These are phyloP conservation scores for Suricata suricatta DNA, from an alignment of 2,113 vertebrate genomes.

Conservation along the genomic window DNA sequence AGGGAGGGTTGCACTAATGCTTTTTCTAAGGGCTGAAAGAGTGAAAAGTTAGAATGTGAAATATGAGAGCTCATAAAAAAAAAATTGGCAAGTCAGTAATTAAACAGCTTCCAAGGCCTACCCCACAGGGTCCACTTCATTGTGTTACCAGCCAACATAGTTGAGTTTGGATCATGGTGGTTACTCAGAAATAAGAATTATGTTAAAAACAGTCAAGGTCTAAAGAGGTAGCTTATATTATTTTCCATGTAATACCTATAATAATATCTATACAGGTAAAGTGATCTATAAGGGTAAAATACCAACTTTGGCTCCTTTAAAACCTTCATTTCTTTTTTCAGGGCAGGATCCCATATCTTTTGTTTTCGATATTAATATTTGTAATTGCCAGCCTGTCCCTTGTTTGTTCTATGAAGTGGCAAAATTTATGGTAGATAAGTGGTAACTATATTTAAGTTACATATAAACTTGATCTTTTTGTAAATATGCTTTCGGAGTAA, in stretches of 20 bases:
- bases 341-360: not conserved
- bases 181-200: conserved; percentile 50
- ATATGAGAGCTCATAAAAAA: not conserved
- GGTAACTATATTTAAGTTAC: conserved; percentile 14
- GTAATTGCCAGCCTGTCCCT: not conserved
- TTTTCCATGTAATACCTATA: not conserved
- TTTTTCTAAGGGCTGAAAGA: not conserved
- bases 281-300: not conserved
- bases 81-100: not conserved
- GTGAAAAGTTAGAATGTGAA: not conserved
- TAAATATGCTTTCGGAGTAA: conserved; percentile 24
- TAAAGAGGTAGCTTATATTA: conserved; percentile 14
- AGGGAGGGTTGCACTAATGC: not conserved
- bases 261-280: not conserved
- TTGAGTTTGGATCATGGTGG: conserved; percentile 1
- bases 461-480: conserved; percentile 14
- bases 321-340: conserved; percentile 5
- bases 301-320: not conserved
- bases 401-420: conserved; percentile 33
- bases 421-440: not conserved
- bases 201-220: not conserved
- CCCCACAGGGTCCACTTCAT: not conserved
- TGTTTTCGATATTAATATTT: conserved; percentile 36
- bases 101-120: not conserved
- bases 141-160: not conserved